phyloP scores from a whole-genome alignment of 2,888 invertebrate genomes.

The Agrochola litura region DNA sequence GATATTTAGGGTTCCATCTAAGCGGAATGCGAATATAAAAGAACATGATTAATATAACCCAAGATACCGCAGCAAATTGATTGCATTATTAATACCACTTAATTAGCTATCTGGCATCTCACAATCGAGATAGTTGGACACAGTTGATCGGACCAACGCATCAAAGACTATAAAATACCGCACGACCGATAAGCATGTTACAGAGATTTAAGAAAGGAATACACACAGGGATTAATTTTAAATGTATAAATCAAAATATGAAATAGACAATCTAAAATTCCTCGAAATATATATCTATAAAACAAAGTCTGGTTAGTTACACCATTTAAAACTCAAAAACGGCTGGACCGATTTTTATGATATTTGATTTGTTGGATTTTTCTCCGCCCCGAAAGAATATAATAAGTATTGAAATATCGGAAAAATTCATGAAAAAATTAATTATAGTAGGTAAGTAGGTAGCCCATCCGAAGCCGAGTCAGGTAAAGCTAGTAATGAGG shows the following conservation, averaged over 20 bases:
- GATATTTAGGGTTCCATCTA: no score
- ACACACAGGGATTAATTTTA: not conserved
- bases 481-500: not conserved
- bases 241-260: not conserved
- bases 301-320: no score
- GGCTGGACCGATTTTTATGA: no score
- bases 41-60: not conserved
- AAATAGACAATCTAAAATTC: no score
- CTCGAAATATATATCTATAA: no score
- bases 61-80: constrained; percentile 31
- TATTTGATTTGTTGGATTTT: no score
- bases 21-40: not conserved
- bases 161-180: constrained; percentile 52
- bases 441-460: no score
- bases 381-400: no score
- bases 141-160: constrained; percentile 51
- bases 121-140: constrained; percentile 43
- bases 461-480: no score
- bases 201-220: constrained; percentile 28
- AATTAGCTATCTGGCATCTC: constrained; percentile 52
- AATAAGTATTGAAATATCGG: no score
- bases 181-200: constrained; percentile 17
- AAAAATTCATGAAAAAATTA: no score
- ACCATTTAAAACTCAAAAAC: no score
- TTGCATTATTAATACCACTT: constrained; percentile 35